Conservation (phyloP, 1,140 invertebrate species). For the Sycophaga agraensis region DNA sequence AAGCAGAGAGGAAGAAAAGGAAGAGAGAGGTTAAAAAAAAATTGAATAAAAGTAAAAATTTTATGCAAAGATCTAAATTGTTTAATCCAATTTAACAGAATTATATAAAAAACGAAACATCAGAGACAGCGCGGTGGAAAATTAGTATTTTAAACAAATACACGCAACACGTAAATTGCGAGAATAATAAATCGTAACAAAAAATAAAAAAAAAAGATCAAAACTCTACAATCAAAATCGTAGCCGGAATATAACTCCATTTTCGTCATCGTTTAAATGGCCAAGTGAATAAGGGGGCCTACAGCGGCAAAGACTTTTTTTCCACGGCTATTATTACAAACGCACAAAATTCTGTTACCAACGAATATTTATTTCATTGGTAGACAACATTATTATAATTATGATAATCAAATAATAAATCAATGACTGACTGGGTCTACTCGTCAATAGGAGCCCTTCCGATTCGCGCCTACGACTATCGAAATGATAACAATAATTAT, state of each 20-base stretch:
- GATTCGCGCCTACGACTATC: constrained; percentile 23
- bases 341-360: constrained; percentile 21
- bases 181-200: constrained; percentile 33
- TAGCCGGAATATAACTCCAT: constrained; percentile 36
- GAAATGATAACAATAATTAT: constrained; percentile 31
- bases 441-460: constrained; percentile 18
- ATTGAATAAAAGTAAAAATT: constrained; percentile 29
- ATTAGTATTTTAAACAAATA: constrained; percentile 32
- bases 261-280: constrained; percentile 36
- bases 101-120: constrained; percentile 41
- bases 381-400: constrained; percentile 25
- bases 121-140: constrained; percentile 30
- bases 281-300: constrained; percentile 20
- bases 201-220: constrained; percentile 36
- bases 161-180: constrained; percentile 31
- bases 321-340: constrained; percentile 24
- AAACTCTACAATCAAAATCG: constrained; percentile 40
- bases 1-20: constrained; percentile 13
- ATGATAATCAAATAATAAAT: constrained; percentile 26
- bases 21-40: constrained; percentile 30
- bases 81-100: constrained; percentile 48
- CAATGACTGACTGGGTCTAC: constrained; percentile 26
- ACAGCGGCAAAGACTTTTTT: constrained; percentile 15
- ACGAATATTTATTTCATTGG: neutral
- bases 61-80: constrained; percentile 46